phyloP scores from a whole-genome alignment of 2,888 invertebrate species.

The Limenitis camilla region DNA sequence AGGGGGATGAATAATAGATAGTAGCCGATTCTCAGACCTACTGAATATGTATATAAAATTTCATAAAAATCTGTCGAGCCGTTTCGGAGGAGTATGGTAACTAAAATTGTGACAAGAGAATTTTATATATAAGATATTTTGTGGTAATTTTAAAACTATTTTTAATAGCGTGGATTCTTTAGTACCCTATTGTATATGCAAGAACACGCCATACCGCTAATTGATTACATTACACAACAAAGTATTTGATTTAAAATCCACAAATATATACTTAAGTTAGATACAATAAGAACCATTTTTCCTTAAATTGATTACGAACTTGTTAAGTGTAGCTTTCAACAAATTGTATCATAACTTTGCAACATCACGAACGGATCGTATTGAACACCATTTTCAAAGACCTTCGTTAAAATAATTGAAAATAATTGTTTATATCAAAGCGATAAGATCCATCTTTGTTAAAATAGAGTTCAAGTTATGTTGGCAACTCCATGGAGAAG shows the following conservation, averaged over 20 bases:
- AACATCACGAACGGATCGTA: conserved; percentile 12
- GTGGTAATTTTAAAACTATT: too few species aligned
- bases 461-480: background rate
- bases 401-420: background rate
- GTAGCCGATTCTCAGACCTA: too few species aligned
- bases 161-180: too few species aligned
- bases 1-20: too few species aligned
- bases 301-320: background rate
- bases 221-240: background rate
- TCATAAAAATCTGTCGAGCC: too few species aligned
- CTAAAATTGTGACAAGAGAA: too few species aligned
- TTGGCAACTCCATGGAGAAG: background rate
- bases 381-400: conserved; percentile 9
- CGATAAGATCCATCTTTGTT: background rate
- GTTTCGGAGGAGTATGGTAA: too few species aligned
- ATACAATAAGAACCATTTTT: background rate
- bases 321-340: background rate
- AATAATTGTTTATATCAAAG: background rate
- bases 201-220: background rate
- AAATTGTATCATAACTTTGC: conserved; percentile 11
- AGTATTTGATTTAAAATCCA: background rate
- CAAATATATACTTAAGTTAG: background rate
- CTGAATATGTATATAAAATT: too few species aligned
- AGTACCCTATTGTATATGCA: too few species aligned
- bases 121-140: too few species aligned